These are phyloP conservation scores for Agrotis clavis DNA, from an alignment of 2,888 invertebrate genomes.

Conservation along the genomic window DNA sequence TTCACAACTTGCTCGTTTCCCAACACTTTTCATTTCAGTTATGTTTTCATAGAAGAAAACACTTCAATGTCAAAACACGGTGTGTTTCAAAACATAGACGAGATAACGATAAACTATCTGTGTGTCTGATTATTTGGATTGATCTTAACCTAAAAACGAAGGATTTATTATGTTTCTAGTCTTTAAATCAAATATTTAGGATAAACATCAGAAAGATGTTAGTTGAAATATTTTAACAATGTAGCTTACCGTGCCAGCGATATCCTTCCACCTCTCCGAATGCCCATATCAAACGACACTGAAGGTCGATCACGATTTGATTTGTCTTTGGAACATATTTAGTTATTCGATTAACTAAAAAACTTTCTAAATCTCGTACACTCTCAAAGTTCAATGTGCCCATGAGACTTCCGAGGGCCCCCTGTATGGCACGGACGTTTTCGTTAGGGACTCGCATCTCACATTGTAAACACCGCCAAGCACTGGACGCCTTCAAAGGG, in stretches of 20 bases:
- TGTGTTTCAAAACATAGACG: slow-evolving; percentile 46
- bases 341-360: slow-evolving; percentile 89
- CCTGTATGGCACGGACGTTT: slow-evolving; percentile 89
- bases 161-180: slow-evolving; percentile 25
- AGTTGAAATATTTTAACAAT: not conserved
- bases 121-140: slow-evolving; percentile 53
- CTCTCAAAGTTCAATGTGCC: slow-evolving; percentile 87
- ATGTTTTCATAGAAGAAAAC: slow-evolving; percentile 27
- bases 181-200: slow-evolving; percentile 1
- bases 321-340: slow-evolving; percentile 91
- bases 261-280: slow-evolving; percentile 91
- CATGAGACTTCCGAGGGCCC: slow-evolving; percentile 90
- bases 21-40: slow-evolving; percentile 5
- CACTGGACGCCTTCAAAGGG: slow-evolving; percentile 86
- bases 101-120: slow-evolving; percentile 63
- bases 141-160: slow-evolving; percentile 50
- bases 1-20: slow-evolving; percentile 2
- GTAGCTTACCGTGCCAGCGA: slow-evolving; percentile 91
- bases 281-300: slow-evolving; percentile 92
- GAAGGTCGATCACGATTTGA: slow-evolving; percentile 92
- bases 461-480: slow-evolving; percentile 92
- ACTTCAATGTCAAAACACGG: slow-evolving; percentile 36
- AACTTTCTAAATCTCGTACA: slow-evolving; percentile 90
- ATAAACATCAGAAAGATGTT: not conserved
- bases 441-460: slow-evolving; percentile 83